These are phyloP conservation scores for Megaustenia siamemsis DNA, from an alignment of 2,888 invertebrate genomes.

Conservation along the genomic window DNA sequence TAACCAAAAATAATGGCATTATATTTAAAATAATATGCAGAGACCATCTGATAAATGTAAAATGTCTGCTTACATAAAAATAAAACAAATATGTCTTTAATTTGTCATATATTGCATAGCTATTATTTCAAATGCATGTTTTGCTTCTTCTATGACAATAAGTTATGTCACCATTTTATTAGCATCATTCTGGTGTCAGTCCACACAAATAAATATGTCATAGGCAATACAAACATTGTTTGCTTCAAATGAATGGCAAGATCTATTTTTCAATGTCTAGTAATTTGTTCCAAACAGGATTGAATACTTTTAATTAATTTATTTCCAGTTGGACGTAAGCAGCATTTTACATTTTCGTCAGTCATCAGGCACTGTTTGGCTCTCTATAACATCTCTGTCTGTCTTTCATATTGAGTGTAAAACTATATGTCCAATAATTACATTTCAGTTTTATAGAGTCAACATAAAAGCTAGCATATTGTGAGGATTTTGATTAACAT, in stretches of 20 bases:
- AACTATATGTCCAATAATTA: not conserved
- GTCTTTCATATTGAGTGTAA: slow-evolving; percentile 16
- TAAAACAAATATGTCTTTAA: not conserved
- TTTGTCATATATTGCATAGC: too few species aligned
- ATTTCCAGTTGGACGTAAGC: not conserved
- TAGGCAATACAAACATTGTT: too few species aligned
- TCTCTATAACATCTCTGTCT: slow-evolving; percentile 31
- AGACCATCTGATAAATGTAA: slow-evolving; percentile 14
- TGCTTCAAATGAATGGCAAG: too few species aligned
- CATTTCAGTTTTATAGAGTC: not conserved
- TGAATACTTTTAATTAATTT: not conserved
- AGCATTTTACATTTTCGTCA: slow-evolving; percentile 25
- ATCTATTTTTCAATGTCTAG: too few species aligned
- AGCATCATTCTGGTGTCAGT: too few species aligned
- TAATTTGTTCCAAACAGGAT: not conserved
- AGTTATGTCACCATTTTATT: too few species aligned
- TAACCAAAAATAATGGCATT: not conserved
- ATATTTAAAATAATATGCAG: not conserved
- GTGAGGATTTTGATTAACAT: not conserved
- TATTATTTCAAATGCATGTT: too few species aligned
- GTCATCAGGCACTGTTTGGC: slow-evolving; percentile 1
- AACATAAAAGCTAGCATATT: too few species aligned
- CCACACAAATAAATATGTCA: too few species aligned
- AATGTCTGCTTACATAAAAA: slow-evolving; percentile 11
- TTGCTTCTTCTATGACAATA: too few species aligned